phyloP scores from a whole-genome alignment of 2,113 vertebrate species.

The Grammatotria lemairii region DNA sequence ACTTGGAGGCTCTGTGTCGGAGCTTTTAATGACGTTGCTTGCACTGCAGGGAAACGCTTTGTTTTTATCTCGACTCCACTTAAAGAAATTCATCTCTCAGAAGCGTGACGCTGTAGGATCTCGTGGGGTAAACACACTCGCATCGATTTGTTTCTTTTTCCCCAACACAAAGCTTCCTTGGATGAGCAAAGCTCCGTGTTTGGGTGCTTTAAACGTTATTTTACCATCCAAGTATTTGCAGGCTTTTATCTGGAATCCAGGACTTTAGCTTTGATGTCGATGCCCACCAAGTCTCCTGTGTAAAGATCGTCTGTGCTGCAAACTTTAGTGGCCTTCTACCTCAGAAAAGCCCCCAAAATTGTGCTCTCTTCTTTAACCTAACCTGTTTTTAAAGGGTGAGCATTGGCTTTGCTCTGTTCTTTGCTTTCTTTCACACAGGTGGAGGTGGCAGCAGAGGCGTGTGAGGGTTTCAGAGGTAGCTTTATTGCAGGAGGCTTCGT shows the following conservation, averaged over 20 bases:
- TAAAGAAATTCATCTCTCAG: neutral
- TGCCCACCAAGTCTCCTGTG: neutral
- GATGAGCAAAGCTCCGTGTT: neutral
- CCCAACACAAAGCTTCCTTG: neutral
- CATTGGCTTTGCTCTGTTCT: neutral
- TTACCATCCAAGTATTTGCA: neutral
- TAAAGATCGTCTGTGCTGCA: neutral
- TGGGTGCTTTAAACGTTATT: neutral
- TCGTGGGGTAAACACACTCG: neutral
- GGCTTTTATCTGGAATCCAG: neutral
- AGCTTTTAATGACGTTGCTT: neutral
- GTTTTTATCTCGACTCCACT: neutral
- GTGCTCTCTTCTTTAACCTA: neutral
- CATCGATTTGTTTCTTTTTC: neutral
- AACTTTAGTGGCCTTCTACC: neutral
- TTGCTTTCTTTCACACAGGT: neutral
- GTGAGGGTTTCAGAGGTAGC: neutral
- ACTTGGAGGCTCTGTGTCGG: neutral
- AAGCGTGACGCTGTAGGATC: neutral
- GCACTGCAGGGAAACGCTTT: neutral
- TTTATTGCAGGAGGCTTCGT: neutral
- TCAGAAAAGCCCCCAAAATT: accelerated
- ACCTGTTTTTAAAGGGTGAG: neutral
- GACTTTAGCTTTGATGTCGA: neutral
- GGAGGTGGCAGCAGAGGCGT: neutral